Conservation (phyloP, 2,113 vertebrate genomes). For the Ctenodactylus gundi region DNA sequence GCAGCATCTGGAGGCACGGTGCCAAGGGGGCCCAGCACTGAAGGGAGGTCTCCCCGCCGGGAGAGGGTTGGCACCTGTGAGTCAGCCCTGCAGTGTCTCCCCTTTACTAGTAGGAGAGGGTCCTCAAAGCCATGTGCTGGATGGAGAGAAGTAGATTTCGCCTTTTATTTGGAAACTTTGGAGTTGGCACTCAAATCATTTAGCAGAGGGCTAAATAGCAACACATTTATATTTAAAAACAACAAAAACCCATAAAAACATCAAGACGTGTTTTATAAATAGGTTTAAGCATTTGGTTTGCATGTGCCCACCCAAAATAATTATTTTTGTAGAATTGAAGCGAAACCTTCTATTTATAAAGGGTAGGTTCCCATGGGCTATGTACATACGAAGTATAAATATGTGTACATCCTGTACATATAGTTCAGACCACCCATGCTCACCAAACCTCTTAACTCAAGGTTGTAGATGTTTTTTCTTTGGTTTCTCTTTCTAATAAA, state of each 20-base stretch:
- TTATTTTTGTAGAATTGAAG: constrained; percentile 87
- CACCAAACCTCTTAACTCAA: constrained; percentile 65
- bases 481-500: constrained; percentile 78
- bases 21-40: background rate
- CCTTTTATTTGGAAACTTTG: constrained; percentile 76
- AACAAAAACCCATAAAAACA: constrained; percentile 56
- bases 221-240: constrained; percentile 83
- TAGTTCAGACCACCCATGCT: constrained; percentile 63
- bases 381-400: constrained; percentile 82
- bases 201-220: constrained; percentile 73
- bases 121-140: constrained; percentile 74
- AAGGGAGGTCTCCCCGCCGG: too few relatives aligned
- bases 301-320: constrained; percentile 81
- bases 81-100: too few relatives aligned
- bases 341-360: constrained; percentile 83
- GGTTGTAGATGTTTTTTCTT: constrained; percentile 68
- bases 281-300: constrained; percentile 73
- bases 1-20: constrained; percentile 35
- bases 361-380: constrained; percentile 77
- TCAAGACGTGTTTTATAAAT: constrained; percentile 78
- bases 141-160: constrained; percentile 78
- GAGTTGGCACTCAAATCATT: constrained; percentile 75
- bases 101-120: constrained; percentile 45
- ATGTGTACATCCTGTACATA: constrained; percentile 85
- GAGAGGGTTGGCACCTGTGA: constrained; percentile 61